phyloP scores from a whole-genome alignment of 2,797 vertebrate genomes.

The Notolabrus celidotus region DNA sequence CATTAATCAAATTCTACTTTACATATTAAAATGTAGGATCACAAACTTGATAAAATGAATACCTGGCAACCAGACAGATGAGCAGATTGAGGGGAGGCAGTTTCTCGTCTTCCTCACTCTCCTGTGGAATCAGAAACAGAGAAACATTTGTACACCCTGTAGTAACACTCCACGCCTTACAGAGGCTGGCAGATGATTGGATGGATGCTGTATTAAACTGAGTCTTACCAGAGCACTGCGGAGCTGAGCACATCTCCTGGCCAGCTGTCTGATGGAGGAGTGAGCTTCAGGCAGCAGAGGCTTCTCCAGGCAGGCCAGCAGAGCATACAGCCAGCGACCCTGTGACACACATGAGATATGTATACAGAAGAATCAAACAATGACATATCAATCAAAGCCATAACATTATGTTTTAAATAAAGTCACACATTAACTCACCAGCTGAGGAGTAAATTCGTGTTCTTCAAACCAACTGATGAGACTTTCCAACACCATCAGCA shows the following conservation, averaged over 20 bases:
- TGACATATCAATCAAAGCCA: background rate
- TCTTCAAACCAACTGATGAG: conserved; percentile 95
- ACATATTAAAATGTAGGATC: too few species aligned
- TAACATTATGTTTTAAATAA: background rate
- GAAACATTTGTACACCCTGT: background rate
- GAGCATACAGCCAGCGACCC: conserved; percentile 95
- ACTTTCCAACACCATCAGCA: conserved; percentile 91
- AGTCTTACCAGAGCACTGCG: conserved; percentile 80
- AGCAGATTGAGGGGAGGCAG: conserved; percentile 95
- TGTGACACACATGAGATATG: conserved; percentile 68
- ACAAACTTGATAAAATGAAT: background rate
- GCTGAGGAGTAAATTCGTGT: conserved; percentile 86
- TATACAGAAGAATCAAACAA: background rate
- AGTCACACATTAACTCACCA: conserved; percentile 72
- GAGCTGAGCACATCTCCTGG: conserved; percentile 93
- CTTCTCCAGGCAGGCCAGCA: conserved; percentile 96
- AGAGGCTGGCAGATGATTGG: background rate
- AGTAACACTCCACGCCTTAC: background rate
- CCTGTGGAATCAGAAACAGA: conserved; percentile 77
- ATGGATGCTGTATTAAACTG: background rate
- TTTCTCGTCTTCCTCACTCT: conserved; percentile 90
- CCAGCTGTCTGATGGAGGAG: conserved; percentile 95
- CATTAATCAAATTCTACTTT: too few species aligned
- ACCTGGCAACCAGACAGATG: conserved; percentile 98
- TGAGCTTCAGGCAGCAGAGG: conserved; percentile 96